Evolutionary conservation across 2,888 invertebrate species (phyloP).

Genomic region (Biston stratarius): DNA sequence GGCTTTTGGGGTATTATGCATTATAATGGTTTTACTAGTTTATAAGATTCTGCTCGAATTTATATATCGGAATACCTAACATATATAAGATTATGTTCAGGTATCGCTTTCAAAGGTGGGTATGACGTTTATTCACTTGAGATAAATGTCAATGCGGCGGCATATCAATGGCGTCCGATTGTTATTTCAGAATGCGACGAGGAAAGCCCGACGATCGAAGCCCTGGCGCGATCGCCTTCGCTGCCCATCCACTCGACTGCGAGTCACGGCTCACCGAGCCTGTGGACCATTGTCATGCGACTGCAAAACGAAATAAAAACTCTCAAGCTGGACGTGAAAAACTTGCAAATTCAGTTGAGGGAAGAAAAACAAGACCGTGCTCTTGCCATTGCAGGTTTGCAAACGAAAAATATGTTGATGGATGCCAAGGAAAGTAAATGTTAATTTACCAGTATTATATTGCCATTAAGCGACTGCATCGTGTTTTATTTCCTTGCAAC

Average conservation of each 20-base stretch:
- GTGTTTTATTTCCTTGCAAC: constrained; percentile 22
- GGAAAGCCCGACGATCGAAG: constrained; percentile 73
- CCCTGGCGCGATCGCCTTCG: constrained; percentile 79
- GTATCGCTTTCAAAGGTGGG: constrained; percentile 53
- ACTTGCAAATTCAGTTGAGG: constrained; percentile 87
- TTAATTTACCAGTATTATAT: constrained; percentile 51
- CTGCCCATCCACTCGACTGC: constrained; percentile 76
- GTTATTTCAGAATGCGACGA: constrained; percentile 83
- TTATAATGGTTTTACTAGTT: neutral
- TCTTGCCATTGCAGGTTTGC: constrained; percentile 78
- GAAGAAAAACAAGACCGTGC: constrained; percentile 88
- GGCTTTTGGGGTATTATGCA: neutral
- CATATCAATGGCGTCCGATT: constrained; percentile 51
- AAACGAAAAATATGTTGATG: constrained; percentile 73
- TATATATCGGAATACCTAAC: neutral
- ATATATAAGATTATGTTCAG: constrained; percentile 12
- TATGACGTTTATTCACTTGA: constrained; percentile 42
- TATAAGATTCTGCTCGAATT: neutral
- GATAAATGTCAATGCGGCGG: constrained; percentile 26
- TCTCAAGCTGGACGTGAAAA: constrained; percentile 87
- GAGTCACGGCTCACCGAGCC: constrained; percentile 84
- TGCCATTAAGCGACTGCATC: constrained; percentile 33
- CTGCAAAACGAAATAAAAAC: constrained; percentile 91
- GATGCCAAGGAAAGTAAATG: constrained; percentile 84
- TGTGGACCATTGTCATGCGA: constrained; percentile 92